Evolutionary conservation across 1,140 invertebrate genomes (phyloP), one percentile per base, ranked within the genome.

Genomic region (Heliconius eleuchia): DNA sequence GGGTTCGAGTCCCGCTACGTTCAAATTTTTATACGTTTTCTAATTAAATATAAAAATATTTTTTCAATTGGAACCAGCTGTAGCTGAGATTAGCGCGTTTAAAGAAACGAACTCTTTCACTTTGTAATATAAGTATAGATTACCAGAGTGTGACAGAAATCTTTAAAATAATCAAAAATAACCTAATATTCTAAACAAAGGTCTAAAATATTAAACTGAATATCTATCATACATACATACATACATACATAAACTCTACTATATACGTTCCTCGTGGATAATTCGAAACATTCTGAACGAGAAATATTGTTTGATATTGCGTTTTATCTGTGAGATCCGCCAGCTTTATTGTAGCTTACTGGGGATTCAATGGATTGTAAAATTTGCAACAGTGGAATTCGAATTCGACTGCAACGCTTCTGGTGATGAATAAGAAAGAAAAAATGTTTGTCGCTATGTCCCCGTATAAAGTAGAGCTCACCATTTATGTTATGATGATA

Each of bases 321-420:
- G 72, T 50, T 73, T 27, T 73, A 46, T 73, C 42, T 73, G 37
- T 42, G 39, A 73, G 50, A 73, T 73, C 72, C 72, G 50, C 39
- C n/a, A 23, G 39, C 50, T 73, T 42, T 73, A 46, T 50, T 73
- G 50, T 73, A 46, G 72, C 50, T 73, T 73, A 50, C 72, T 46
- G 50, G 27, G 42, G 72, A 50, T 50, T 73, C 72, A 73, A 73
- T 73, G 72, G 72, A 42, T 73, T 50, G 72, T 73, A 42, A 73
- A 50, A 73, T 50, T 50, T 73, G 72, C 39, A 73, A 18, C 50
- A n/a, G 27, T 73, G 72, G 50, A 73, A 73, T 27, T 50, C 9
- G 72, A 42, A 46, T 73, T 16, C 72, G 50, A 73, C n/a, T 73
- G 72, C 39, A 66, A 66, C 27, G 60, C 30, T 66, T 16, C 60